Base-by-base conservation (phyloP, 2,888 invertebrate species). In the Acleris sparsana region DNA sequence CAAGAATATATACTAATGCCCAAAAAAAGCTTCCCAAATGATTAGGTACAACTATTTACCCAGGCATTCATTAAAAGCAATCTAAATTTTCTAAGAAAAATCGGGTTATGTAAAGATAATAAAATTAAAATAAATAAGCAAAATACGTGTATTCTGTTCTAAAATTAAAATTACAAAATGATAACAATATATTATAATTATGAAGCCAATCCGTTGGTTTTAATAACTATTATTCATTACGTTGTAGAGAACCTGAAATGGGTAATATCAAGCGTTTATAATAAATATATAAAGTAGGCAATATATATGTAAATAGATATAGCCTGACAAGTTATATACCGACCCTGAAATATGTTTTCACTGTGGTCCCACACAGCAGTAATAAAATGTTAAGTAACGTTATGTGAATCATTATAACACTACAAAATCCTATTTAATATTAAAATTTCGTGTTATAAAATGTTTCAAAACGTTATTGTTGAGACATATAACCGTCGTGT, bases 241-340 rank as follows among this genome's bases (percentile, higher is more conserved):
- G 74, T 75, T 79, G 78, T 74, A 76, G 66, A 83, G 72, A 60
- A 80, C 79, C 82, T 82, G 82, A 79, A 82, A 83, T 17, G 62
- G 63, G 61, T 49, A 64, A 70, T 64, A 63, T 57, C 43, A 63
- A 61, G 56, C 52, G 48, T 63, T 63, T 75, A 64, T 69, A 68
- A 67, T 70, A 73, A 70, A 71, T 46, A 62, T 67, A 68, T 22
- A 22, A 22, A 3, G 39, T 66, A 63, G 59, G 64, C 67, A 53
- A 56, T 62, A 62, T 53, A 61, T 25, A 57, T 13, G 44, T 44
- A 44, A 44, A n/a, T 33, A 33, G 25, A 1, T 25, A 25, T 25
- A 25, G 25, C 6, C 7, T 25, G 25, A 25, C 25, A 25, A 25
- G 25, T 25, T 25, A 1, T 25, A 25, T 25, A 25, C 6, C 6